phyloP scores from a whole-genome alignment of 1,140 invertebrate species.

The Drosophila navojoa region DNA sequence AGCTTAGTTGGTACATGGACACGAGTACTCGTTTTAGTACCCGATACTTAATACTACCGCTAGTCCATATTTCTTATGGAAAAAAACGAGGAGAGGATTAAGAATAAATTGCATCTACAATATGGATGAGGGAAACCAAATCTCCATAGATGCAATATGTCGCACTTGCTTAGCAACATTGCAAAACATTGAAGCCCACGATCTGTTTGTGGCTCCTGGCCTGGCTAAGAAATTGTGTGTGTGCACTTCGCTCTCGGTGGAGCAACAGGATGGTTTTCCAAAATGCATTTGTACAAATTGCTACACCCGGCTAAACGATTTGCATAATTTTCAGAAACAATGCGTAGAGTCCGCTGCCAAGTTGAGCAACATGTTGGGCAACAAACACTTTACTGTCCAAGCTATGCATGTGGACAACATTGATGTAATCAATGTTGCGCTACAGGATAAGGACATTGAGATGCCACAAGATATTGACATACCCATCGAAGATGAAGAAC shows the following conservation, averaged over 20 bases:
- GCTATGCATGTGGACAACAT: conserved; percentile 19
- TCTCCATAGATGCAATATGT: conserved; percentile 69
- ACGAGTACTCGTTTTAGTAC: conserved; percentile 11
- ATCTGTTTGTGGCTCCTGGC: conserved; percentile 72
- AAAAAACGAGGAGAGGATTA: neutral
- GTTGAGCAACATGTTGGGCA: conserved; percentile 69
- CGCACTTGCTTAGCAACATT: conserved; percentile 70
- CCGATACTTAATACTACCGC: conserved; percentile 4
- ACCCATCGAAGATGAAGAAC: conserved; percentile 16
- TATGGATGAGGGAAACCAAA: conserved; percentile 51
- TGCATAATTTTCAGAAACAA: conserved; percentile 72
- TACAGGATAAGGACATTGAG: conserved; percentile 33
- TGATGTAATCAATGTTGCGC: conserved; percentile 35
- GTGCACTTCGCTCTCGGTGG: conserved; percentile 72
- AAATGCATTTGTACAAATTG: conserved; percentile 68
- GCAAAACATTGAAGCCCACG: conserved; percentile 54
- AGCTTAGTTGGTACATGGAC: neutral
- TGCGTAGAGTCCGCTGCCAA: conserved; percentile 70
- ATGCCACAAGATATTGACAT: conserved; percentile 35
- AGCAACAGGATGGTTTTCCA: conserved; percentile 71
- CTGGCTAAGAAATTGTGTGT: conserved; percentile 72
- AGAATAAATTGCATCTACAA: conserved; percentile 13
- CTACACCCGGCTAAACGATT: conserved; percentile 66
- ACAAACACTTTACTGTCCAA: conserved; percentile 5
- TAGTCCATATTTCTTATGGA: neutral